Conservation (phyloP, 2,888 invertebrate genomes). For the Drosophila recens region DNA sequence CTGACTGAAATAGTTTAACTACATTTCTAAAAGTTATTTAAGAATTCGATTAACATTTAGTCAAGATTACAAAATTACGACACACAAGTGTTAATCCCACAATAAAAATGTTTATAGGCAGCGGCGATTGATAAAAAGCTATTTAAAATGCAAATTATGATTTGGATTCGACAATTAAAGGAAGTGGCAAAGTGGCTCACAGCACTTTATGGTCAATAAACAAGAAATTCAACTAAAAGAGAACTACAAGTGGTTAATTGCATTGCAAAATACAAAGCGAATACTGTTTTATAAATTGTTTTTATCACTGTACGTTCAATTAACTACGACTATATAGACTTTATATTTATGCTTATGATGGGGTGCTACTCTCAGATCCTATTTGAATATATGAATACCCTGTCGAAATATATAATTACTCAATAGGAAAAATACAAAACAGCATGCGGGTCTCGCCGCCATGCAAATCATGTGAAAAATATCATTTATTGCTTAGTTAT, state of each 20-base stretch:
- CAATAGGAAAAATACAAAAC: neutral
- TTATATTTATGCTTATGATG: constrained; percentile 20
- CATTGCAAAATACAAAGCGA: constrained; percentile 7
- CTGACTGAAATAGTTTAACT: neutral
- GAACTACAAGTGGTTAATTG: constrained; percentile 27
- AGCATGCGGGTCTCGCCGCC: neutral
- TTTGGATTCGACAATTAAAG: constrained; percentile 21
- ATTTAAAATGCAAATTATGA: constrained; percentile 8
- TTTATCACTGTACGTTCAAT: constrained; percentile 7
- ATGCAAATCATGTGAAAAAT: constrained; percentile 25
- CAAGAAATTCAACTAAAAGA: constrained; percentile 7
- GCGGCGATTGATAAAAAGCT: neutral
- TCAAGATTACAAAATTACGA: neutral
- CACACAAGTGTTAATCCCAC: constrained; percentile 6
- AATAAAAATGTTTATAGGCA: constrained; percentile 3
- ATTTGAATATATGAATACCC: constrained; percentile 14
- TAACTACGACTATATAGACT: neutral
- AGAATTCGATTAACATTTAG: neutral
- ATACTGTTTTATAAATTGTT: neutral
- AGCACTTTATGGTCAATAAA: constrained; percentile 30
- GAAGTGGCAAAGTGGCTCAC: constrained; percentile 13
- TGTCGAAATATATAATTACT: constrained; percentile 1
- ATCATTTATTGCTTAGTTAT: neutral
- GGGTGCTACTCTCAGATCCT: neutral
- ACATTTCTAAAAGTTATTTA: neutral